Percentiles rank a stretch among this genome's conserved stretches.
phyloP scores from a whole-genome alignment of 2,797 vertebrate genomes.

The Dromococcyx pavoninus region DNA sequence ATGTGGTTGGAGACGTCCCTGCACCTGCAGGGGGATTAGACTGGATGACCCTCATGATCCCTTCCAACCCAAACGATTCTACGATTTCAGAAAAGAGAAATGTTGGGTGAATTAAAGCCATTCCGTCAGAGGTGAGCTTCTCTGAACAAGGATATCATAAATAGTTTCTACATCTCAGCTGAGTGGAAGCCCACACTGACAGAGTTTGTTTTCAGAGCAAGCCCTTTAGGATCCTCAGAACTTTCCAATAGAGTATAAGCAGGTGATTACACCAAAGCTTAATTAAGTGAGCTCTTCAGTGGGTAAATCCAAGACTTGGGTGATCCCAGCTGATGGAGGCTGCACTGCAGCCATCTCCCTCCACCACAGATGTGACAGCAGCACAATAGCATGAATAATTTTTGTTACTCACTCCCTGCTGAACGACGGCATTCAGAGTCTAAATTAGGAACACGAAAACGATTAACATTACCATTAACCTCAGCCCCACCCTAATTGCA shows the following conservation, averaged over 20 bases:
- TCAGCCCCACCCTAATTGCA: slow-evolving; percentile 23
- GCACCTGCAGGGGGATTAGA: too few relatives aligned
- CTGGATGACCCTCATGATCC: too few relatives aligned
- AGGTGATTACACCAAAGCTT: neutral
- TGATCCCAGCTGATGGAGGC: neutral
- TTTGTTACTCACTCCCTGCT: neutral
- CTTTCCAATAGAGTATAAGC: accelerated
- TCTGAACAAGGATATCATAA: neutral
- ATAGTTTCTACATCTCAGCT: neutral
- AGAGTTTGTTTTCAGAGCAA: neutral
- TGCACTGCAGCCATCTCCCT: neutral
- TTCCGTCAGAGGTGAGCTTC: neutral
- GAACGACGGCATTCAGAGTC: neutral
- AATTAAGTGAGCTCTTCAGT: neutral
- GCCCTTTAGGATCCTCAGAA: neutral
- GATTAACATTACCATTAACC: slow-evolving; percentile 35
- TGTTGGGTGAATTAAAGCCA: neutral
- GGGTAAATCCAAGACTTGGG: neutral
- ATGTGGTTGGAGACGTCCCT: too few relatives aligned
- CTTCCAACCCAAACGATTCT: too few relatives aligned
- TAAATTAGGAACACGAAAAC: slow-evolving; percentile 20
- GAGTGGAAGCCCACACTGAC: neutral
- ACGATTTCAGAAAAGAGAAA: neutral
- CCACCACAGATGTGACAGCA: neutral
- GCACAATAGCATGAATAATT: neutral